These are phyloP conservation scores for Coregonus clupeaformis DNA, from an alignment of 2,113 vertebrate species.

Conservation along the genomic window DNA sequence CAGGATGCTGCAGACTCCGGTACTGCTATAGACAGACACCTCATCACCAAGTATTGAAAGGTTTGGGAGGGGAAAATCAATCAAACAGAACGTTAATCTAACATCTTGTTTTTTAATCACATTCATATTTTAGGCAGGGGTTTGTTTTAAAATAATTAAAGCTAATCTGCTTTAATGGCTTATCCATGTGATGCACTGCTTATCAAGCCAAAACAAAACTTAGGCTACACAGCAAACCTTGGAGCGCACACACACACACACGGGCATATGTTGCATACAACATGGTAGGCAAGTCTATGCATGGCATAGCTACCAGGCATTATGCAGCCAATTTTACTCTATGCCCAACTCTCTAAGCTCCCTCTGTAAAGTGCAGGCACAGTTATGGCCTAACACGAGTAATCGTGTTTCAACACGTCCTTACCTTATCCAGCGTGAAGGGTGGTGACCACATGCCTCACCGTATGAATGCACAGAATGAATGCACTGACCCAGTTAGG, in stretches of 20 bases:
- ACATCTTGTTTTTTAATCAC: background rate
- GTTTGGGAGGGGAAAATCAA: background rate
- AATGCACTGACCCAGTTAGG: no score
- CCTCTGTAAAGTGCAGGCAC: background rate
- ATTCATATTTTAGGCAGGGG: background rate
- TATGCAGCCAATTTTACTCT: background rate
- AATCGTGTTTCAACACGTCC: background rate
- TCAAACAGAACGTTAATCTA: background rate
- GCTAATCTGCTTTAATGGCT: background rate
- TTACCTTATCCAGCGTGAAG: background rate
- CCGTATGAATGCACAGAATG: no score
- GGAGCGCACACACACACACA: background rate
- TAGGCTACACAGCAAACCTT: background rate
- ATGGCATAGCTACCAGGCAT: background rate
- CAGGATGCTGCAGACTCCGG: background rate
- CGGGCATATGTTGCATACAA: background rate
- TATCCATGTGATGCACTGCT: background rate
- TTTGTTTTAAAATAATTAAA: background rate
- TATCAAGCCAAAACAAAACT: background rate
- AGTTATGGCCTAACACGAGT: background rate
- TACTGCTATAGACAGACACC: background rate
- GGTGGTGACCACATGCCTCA: background rate
- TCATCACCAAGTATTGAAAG: background rate
- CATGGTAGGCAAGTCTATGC: background rate
- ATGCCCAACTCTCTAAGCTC: background rate